Evolutionary conservation across 2,888 invertebrate genomes (phyloP), one percentile per base, ranked within the genome.

Genomic region (Piscicola geometra): DNA sequence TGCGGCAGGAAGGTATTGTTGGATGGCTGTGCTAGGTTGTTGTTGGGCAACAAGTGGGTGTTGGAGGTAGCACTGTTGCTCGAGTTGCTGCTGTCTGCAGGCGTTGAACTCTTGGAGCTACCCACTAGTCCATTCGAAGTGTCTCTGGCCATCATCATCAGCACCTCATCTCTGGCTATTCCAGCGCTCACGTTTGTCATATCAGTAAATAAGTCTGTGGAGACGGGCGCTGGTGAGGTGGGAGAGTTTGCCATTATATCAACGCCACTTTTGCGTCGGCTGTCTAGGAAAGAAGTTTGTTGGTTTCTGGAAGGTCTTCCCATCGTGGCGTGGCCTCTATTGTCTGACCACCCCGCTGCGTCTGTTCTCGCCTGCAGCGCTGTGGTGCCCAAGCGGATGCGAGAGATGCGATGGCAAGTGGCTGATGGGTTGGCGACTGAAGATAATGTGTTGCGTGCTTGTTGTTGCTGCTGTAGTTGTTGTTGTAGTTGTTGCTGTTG

Each of bases 321-420:
- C 73, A 73, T 73, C 35, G 73, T 73, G 28, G 73, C 73, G 73
- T 73, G 73, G 30, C 73, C 73, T 36, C 73, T 56, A 36, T 73
- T 73, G 32, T 73, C 73, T 18, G 56, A 56, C 66, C 47, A 47
- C 28, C 47, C 64, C 18, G 41, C 47, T n/a, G 71, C 47, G 18
- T 64, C 76, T 3, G 36, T 30, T 15, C 76, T 36, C 25, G 60
- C 60, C n/a, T 76, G 76, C 28, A 77, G 74, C 0, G 71, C 73
- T 5, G 70, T 70, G 18, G 76, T 77, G 21, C 76, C 76, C 33
- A 77, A 64, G 28, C 76, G 41, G 60, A 77, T 77, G 33, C 75
- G 76, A 21, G 71, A 77, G 28, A 68, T 69, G 70, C 71, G 36
- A 15, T 74, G 75, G n/a, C 71, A 66, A 25, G 73, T 73, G 1